Percentiles rank a stretch among this genome's conserved stretches.
Evolutionary conservation across 1,140 invertebrate species (phyloP).

Genomic region (Panulirus ornatus): DNA sequence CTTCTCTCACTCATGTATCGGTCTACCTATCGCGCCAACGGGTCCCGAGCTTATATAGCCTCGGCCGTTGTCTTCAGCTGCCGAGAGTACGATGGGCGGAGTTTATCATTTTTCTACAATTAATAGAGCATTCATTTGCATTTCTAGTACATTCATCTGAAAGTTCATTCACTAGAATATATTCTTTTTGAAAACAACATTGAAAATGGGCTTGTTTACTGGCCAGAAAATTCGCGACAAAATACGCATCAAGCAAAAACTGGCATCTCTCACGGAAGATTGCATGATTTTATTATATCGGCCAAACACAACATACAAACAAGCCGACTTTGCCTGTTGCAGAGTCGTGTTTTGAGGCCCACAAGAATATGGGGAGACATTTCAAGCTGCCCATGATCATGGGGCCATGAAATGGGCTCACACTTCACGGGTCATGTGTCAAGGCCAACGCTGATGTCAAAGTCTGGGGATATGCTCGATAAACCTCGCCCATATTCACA

Average conservation of each 20-base stretch:
- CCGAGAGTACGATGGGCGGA: slow-evolving; percentile 51
- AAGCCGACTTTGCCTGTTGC: slow-evolving; percentile 70
- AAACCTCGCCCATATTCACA: slow-evolving; percentile 1
- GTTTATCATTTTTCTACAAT: slow-evolving; percentile 52
- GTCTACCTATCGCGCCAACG: slow-evolving; percentile 54
- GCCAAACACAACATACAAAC: slow-evolving; percentile 69
- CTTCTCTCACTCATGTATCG: slow-evolving; percentile 68
- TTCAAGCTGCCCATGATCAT: not conserved
- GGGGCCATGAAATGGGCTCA: slow-evolving; percentile 4
- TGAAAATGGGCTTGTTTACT: not conserved
- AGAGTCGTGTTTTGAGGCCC: slow-evolving; percentile 48
- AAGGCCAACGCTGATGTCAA: slow-evolving; percentile 45
- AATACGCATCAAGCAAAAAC: slow-evolving; percentile 10
- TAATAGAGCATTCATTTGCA: not conserved
- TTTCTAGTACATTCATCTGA: not conserved
- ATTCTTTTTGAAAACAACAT: not conserved
- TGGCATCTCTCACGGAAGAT: slow-evolving; percentile 59
- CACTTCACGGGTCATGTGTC: slow-evolving; percentile 46
- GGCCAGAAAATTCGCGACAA: not conserved
- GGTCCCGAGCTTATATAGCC: slow-evolving; percentile 60
- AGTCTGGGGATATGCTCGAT: slow-evolving; percentile 32
- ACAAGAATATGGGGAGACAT: not conserved
- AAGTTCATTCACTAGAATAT: not conserved
- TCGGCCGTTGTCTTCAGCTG: slow-evolving; percentile 28
- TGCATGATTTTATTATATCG: slow-evolving; percentile 73